Conservation (phyloP, 2,113 vertebrate species). For the Perca schrenkii region DNA sequence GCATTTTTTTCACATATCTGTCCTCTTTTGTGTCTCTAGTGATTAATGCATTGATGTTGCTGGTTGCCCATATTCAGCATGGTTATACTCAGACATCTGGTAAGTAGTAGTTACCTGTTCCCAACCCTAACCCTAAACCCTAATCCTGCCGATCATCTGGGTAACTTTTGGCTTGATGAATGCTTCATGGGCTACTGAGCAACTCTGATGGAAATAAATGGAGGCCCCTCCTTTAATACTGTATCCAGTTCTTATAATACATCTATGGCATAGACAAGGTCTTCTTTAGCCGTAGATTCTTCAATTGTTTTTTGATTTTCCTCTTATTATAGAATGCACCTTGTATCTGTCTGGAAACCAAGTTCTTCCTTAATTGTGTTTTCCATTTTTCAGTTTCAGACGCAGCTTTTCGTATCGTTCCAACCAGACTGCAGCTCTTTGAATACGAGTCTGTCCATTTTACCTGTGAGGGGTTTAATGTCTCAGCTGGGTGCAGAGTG, state of each 20-base stretch:
- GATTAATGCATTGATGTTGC: neutral
- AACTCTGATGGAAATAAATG: too few species aligned
- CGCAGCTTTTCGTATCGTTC: accelerated
- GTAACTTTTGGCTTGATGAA: too few species aligned
- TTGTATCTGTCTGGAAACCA: neutral
- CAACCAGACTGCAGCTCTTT: constrained; percentile 17
- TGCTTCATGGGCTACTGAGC: too few species aligned
- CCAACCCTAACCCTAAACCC: too few species aligned
- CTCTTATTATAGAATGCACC: neutral
- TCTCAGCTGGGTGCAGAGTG: neutral
- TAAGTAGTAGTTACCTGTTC: neutral
- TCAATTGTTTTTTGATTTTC: neutral
- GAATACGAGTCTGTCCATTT: neutral
- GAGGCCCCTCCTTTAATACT: too few species aligned
- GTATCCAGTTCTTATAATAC: too few species aligned
- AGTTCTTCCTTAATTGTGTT: neutral
- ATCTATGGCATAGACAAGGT: too few species aligned
- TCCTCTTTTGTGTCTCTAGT: neutral
- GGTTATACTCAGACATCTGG: neutral
- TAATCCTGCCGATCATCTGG: too few species aligned
- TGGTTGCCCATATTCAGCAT: neutral
- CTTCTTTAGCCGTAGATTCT: too few species aligned
- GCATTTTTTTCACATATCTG: neutral
- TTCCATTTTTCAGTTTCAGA: neutral
- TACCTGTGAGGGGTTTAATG: neutral